Evolutionary conservation across 2,113 vertebrate species (phyloP), one percentile per base, ranked within the genome.

Genomic region (Odontesthes bonariensis): DNA sequence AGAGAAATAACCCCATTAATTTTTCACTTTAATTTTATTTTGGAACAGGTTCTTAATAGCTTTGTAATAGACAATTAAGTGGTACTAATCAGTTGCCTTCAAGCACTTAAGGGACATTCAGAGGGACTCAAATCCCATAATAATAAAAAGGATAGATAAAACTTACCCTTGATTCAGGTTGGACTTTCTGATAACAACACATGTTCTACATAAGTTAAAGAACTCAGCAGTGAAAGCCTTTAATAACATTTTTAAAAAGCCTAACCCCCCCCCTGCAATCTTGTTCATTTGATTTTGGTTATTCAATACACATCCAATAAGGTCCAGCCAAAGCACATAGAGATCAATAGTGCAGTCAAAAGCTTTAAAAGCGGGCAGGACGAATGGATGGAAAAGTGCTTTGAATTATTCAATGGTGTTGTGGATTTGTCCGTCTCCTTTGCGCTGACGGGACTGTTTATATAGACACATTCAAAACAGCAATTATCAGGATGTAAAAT

Each of bases 261-360:
- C 13, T 32, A 10, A 81, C 69, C 51, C 51, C 22, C 31, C 31
- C n/a, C 27, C 49, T 57, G 35, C 31, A 73, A 46, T 61, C 56
- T 40, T 68, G 56, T 77, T 82, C 46, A 69, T 85, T 82, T 85
- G 63, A 84, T 91, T 83, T 75, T 83, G 73, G 67, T 73, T 72
- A 89, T 86, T 88, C 86, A 67, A 83, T 71, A 49, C 64, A 54
- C 74, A 89, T 85, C 77, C 52, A 23, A 78, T 71, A 70, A 58
- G 79, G 57, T 35, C 51, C 22, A 79, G 82, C 79, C 78, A 83
- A 90, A 88, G 81, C 71, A 90, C 81, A 87, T 81, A 75, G 84
- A 92, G 84, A 92, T 94, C 93, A 89, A 93, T 93, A 84, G 77
- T 69, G 64, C 62, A 87, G 90, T 85, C 88, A 81, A 73, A 92